Evolutionary conservation across 2,888 invertebrate species (phyloP).

Genomic region (Drymonia ruficornis): DNA sequence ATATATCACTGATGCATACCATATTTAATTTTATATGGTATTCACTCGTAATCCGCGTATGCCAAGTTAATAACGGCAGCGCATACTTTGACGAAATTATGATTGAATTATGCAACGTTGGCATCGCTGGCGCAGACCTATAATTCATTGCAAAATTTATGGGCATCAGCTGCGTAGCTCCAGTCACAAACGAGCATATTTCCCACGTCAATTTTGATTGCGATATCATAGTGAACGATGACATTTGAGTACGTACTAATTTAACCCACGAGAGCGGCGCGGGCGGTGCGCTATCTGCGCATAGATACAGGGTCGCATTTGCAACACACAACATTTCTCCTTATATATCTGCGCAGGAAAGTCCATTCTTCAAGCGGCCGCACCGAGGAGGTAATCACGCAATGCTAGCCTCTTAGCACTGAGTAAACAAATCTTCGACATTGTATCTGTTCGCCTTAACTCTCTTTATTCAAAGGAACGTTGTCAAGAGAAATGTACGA

Average conservation of each 20-base stretch:
- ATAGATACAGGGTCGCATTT: constrained; percentile 56
- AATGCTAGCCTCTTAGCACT: constrained; percentile 69
- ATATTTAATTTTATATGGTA: constrained; percentile 29
- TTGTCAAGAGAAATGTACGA: constrained; percentile 83
- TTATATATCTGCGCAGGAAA: constrained; percentile 58
- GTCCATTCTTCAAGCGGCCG: constrained; percentile 61
- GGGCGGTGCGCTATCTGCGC: constrained; percentile 61
- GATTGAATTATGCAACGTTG: constrained; percentile 75
- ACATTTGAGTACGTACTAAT: constrained; percentile 78
- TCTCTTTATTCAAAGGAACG: constrained; percentile 82
- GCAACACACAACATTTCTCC: constrained; percentile 49
- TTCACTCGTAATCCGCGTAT: constrained; percentile 29
- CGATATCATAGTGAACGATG: constrained; percentile 80
- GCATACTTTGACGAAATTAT: constrained; percentile 50
- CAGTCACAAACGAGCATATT: constrained; percentile 80
- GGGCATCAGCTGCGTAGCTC: constrained; percentile 61
- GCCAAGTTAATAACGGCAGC: constrained; percentile 27
- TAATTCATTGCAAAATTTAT: constrained; percentile 80
- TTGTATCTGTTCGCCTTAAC: constrained; percentile 80
- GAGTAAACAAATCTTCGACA: constrained; percentile 81
- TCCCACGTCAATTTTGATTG: constrained; percentile 83
- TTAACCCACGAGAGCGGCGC: constrained; percentile 64
- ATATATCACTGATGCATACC: constrained; percentile 30
- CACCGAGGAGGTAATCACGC: constrained; percentile 65
- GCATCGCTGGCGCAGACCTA: constrained; percentile 58